Evolutionary conservation across 2,113 vertebrate genomes (phyloP), one percentile per base, ranked within the genome.

Genomic region (Craseonycteris thonglongyai): DNA sequence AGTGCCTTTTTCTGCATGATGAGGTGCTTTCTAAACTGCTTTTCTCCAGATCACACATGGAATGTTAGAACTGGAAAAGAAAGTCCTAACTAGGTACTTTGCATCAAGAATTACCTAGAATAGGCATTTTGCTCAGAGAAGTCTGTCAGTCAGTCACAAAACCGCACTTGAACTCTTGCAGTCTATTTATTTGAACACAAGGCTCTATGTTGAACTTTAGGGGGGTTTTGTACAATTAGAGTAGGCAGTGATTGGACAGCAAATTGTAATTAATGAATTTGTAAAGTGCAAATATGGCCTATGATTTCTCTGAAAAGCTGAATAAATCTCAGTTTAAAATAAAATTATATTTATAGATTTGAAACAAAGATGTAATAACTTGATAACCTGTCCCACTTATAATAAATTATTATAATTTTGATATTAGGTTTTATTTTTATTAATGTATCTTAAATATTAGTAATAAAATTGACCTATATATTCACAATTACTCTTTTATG

Each of bases 1-100:
- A 93, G 22, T 95, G 54, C 11, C 40, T 92, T 91, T 94, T 93
- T 69, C 80, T 61, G 54, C 33, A 78, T 76, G n/a, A 26, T 66
- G 28, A 90, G 76, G 51, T 69, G 69, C 19, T 82, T 45, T 85
- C 22, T 35, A 74, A 94, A 85, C 66, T 74, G 40, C 58, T 79
- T 91, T 82, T 87, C 45, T 59, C 33, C 33, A 40, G 42, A 49
- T 87, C n/a, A 49, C 49, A 93, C 42, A 80, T 61, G 26, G n/a
- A 15, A 47, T 95, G 4, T 85, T 76, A 51, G 49, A 93, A 80
- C 19, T 45, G 42, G 69, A 58, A 91, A 95, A 72, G 69, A 80
- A 88, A 72, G 45, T 66, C 16, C 8, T 93, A 63, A 66, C 61
- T 63, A 16, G 6, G 7, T 88, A 49, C 76, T 88, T 92, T 81